phyloP scores from a whole-genome alignment of 2,113 vertebrate genomes.

The Todiramphus chloris region DNA sequence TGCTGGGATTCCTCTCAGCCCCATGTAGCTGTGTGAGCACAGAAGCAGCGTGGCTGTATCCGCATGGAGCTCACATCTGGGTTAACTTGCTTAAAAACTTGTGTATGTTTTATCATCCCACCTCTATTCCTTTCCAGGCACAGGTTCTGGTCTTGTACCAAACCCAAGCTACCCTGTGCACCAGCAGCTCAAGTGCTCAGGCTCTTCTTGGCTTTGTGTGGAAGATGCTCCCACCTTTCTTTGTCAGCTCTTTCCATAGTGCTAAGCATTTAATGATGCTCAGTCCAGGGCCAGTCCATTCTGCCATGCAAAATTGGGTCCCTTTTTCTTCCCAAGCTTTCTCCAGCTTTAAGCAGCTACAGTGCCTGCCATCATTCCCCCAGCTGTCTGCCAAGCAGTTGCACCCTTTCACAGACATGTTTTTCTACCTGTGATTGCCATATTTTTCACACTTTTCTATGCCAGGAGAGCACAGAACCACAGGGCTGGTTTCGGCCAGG shows the following conservation, averaged over 20 bases:
- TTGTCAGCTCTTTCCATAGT: neutral
- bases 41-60: neutral
- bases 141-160: neutral
- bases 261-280: neutral
- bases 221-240: neutral
- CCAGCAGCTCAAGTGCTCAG: neutral
- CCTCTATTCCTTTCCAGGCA: neutral
- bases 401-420: too few species aligned
- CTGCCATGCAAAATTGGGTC: fast-evolving
- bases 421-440: fast-evolving
- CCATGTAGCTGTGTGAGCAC: fast-evolving
- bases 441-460: neutral
- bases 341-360: neutral
- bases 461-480: neutral
- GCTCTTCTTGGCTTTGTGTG: neutral
- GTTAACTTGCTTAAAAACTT: neutral
- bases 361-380: neutral
- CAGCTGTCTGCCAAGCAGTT: neutral
- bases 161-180: neutral
- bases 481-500: neutral
- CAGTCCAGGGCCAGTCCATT: neutral
- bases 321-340: neutral
- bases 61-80: neutral
- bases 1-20: fast-evolving
- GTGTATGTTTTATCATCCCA: neutral